phyloP scores from a whole-genome alignment of 2,113 vertebrate species.

The Sceloporus tristichus region DNA sequence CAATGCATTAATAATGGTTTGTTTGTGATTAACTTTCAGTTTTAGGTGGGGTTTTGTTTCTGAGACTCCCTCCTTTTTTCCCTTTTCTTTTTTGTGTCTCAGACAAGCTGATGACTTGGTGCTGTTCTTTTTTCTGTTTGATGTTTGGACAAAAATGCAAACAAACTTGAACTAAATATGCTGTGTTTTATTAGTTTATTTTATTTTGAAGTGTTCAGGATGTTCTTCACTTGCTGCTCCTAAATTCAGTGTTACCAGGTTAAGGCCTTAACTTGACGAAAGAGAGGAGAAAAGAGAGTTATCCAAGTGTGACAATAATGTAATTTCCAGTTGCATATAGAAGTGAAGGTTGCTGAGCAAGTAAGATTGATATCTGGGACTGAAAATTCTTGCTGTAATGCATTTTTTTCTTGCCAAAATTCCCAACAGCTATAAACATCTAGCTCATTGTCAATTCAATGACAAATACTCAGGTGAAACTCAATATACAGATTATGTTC shows the following conservation, averaged over 20 bases:
- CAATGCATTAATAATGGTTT: slow-evolving; percentile 66
- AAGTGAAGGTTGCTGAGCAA: slow-evolving; percentile 59
- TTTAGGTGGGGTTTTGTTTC: slow-evolving; percentile 26
- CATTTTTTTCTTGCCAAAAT: slow-evolving; percentile 79
- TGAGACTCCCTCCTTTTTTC: background rate
- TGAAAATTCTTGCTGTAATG: slow-evolving; percentile 65
- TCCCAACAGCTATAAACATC: slow-evolving; percentile 72
- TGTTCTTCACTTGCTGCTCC: slow-evolving; percentile 63
- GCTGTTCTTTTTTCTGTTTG: slow-evolving; percentile 73
- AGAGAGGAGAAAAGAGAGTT: slow-evolving; percentile 10
- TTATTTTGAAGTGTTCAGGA: slow-evolving; percentile 47
- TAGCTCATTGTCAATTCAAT: slow-evolving; percentile 79
- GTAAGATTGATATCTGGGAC: slow-evolving; percentile 60
- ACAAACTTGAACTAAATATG: slow-evolving; percentile 59
- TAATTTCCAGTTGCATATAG: slow-evolving; percentile 45
- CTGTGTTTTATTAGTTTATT: slow-evolving; percentile 65
- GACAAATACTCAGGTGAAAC: slow-evolving; percentile 84
- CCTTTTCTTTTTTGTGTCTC: slow-evolving; percentile 53
- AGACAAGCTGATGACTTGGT: slow-evolving; percentile 71
- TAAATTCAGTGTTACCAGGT: slow-evolving; percentile 70
- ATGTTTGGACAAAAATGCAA: slow-evolving; percentile 56
- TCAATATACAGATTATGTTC: slow-evolving; percentile 66
- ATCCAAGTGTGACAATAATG: slow-evolving; percentile 28
- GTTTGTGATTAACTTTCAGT: slow-evolving; percentile 52
- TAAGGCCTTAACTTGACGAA: slow-evolving; percentile 70